A percentile compares a stretch with the other conserved stretches of the same genome.
Evolutionary conservation across 2,888 invertebrate genomes (phyloP).

Genomic region (Magallana nippona): DNA sequence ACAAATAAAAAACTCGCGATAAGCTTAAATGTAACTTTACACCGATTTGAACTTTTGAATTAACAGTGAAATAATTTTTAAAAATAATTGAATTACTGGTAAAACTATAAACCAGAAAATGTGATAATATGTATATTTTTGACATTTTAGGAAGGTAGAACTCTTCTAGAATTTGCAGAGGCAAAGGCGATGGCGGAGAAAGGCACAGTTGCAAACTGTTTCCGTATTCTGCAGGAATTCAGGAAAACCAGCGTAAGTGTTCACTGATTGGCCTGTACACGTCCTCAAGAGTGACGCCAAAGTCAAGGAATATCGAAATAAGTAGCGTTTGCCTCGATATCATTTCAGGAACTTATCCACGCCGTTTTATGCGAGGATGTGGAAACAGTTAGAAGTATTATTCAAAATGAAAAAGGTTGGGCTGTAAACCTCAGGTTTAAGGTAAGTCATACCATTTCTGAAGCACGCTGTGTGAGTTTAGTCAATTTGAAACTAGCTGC

Average conservation of each 20-base stretch:
- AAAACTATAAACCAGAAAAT: no score
- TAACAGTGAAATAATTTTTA: no score
- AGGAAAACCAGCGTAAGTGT: constrained; percentile 68
- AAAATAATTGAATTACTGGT: no score
- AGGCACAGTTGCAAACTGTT: constrained; percentile 58
- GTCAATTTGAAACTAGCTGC: no score
- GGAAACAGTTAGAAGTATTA: constrained; percentile 51
- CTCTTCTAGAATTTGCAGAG: constrained; percentile 61
- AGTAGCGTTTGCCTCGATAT: neutral
- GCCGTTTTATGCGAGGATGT: constrained; percentile 70
- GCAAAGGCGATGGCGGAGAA: constrained; percentile 51
- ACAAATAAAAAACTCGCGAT: no score
- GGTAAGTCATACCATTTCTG: constrained; percentile 55
- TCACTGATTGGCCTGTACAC: neutral
- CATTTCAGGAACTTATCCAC: constrained; percentile 68
- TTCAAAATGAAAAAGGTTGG: constrained; percentile 57
- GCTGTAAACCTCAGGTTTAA: constrained; percentile 67
- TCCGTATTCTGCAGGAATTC: constrained; percentile 63
- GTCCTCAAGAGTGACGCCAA: no score
- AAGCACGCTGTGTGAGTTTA: no score
- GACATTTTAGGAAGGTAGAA: constrained; percentile 63
- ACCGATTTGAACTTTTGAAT: no score
- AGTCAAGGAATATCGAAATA: neutral
- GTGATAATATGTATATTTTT: neutral
- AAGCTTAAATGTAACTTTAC: no score